These are phyloP conservation scores for Oxyscelio sp. DNA, from an alignment of 2,888 invertebrate species.

Conservation along the genomic window DNA sequence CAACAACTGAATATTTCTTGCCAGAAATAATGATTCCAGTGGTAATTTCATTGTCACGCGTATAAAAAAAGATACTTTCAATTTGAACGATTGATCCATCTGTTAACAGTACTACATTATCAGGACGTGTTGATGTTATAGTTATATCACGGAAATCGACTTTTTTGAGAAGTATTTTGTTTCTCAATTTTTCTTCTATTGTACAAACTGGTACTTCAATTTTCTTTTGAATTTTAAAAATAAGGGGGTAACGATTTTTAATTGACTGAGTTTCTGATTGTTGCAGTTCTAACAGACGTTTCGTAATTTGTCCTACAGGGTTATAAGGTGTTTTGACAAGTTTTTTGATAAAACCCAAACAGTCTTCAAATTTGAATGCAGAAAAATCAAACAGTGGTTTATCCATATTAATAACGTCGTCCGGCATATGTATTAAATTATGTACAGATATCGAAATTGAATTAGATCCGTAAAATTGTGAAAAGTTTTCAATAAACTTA, in stretches of 20 bases:
- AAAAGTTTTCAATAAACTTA: conserved; percentile 47
- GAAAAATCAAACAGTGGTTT: conserved; percentile 59
- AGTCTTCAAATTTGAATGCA: conserved; percentile 73
- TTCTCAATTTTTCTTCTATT: conserved; percentile 1
- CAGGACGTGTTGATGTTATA: conserved; percentile 7
- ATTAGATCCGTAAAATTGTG: conserved; percentile 64
- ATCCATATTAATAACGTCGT: conserved; percentile 67
- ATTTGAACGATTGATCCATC: conserved; percentile 8
- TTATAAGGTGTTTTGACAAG: conserved; percentile 30
- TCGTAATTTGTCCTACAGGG: conserved; percentile 18
- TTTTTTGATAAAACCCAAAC: conserved; percentile 70
- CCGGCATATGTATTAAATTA: conserved; percentile 69
- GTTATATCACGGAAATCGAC: conserved; percentile 7
- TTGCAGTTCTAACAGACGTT: conserved; percentile 10
- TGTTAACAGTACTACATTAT: conserved; percentile 25
- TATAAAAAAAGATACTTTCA: conserved; percentile 17
- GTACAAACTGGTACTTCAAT: background rate
- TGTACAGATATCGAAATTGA: conserved; percentile 71
- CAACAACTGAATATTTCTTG: background rate
- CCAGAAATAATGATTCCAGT: too few species aligned
- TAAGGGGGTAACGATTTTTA: conserved; percentile 18
- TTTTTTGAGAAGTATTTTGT: conserved; percentile 8
- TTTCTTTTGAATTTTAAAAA: conserved; percentile 10
- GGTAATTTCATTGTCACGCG: background rate
- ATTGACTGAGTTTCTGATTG: background rate